Evolutionary conservation across 2,113 vertebrate species (phyloP).

Genomic region (Hypocryptadius cinnamomeus): DNA sequence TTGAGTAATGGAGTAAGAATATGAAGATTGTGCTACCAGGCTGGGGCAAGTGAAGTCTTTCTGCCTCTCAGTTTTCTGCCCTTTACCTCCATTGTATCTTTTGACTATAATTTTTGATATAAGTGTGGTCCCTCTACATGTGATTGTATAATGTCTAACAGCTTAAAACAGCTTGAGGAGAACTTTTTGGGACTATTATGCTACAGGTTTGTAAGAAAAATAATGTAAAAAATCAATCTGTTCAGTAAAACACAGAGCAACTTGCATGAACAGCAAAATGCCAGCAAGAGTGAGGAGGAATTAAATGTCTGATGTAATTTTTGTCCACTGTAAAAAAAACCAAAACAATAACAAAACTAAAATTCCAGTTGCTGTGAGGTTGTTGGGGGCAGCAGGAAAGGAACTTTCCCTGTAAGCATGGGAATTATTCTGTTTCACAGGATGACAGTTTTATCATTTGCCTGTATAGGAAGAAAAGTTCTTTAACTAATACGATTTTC

Average conservation of each 20-base stretch:
- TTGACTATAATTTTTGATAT: background rate
- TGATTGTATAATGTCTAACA: background rate
- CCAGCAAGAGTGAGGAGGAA: background rate
- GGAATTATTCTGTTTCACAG: background rate
- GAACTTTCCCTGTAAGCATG: background rate
- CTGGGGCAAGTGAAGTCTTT: background rate
- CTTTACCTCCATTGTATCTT: background rate
- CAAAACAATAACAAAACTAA: background rate
- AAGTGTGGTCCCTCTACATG: background rate
- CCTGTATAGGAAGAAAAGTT: background rate
- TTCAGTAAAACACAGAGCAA: background rate
- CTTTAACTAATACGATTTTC: background rate
- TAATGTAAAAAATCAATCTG: background rate
- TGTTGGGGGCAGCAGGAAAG: background rate
- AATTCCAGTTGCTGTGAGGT: background rate
- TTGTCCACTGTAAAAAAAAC: background rate
- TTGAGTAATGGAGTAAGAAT: background rate
- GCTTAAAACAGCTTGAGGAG: background rate
- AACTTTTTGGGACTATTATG: background rate
- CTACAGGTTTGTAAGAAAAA: background rate
- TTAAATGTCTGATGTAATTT: background rate
- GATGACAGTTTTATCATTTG: background rate
- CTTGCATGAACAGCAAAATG: background rate
- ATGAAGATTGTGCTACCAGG: background rate
- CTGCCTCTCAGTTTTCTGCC: background rate